These are phyloP conservation scores for Resseliella maxima DNA, from an alignment of 2,888 invertebrate species.

Conservation along the genomic window DNA sequence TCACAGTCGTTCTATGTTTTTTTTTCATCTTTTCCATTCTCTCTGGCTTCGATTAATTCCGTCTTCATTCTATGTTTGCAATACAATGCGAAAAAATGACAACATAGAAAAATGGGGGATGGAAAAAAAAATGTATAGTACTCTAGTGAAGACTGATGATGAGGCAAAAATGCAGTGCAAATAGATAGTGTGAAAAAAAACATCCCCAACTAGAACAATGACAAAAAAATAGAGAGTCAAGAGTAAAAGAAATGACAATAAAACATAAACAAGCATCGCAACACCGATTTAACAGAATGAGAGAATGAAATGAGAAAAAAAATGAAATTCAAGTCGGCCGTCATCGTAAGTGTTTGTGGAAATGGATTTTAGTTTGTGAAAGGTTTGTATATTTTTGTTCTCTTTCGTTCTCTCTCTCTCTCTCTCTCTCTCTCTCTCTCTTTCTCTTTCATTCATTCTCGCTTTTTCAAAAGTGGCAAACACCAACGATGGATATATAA, in stretches of 20 bases:
- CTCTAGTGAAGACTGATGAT: neutral
- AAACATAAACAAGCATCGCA: conserved; percentile 2
- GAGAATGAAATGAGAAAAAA: too few species aligned
- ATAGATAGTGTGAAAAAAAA: neutral
- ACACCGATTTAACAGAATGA: conserved; percentile 5
- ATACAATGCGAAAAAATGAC: neutral
- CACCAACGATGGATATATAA: neutral
- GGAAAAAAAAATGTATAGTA: neutral
- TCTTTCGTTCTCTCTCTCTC: neutral
- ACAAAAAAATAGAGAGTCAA: neutral
- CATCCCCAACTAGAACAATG: neutral
- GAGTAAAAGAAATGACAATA: neutral
- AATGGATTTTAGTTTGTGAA: conserved; percentile 28
- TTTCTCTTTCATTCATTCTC: neutral
- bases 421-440: neutral
- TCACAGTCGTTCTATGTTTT: too few species aligned
- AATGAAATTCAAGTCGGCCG: neutral
- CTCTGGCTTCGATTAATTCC: too few species aligned
- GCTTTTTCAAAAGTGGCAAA: neutral
- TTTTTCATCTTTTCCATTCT: too few species aligned
- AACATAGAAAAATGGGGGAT: neutral
- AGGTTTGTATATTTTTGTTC: neutral
- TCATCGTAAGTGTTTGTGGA: neutral
- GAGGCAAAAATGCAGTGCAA: neutral
- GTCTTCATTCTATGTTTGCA: neutral